Evolutionary conservation across 2,888 invertebrate genomes (phyloP).

Genomic region (Rugalucina vietnamica): DNA sequence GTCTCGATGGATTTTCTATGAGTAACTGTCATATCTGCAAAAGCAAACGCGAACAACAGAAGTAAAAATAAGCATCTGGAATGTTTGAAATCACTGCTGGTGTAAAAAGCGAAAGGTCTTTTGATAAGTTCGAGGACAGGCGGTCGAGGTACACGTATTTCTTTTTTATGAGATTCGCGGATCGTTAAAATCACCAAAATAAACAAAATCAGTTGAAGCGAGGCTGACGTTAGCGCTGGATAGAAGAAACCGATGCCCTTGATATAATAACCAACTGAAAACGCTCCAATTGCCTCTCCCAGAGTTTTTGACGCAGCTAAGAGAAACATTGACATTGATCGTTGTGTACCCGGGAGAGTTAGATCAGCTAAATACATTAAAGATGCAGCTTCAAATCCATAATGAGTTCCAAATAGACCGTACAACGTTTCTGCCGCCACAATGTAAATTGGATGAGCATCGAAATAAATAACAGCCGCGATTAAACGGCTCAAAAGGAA

Average conservation of each 20-base stretch:
- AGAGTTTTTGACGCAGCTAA: background rate
- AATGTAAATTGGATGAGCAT: slow-evolving; percentile 24
- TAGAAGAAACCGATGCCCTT: slow-evolving; percentile 22
- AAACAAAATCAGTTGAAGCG: slow-evolving; percentile 20
- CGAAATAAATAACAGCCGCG: slow-evolving; percentile 28
- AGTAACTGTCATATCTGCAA: slow-evolving; percentile 34
- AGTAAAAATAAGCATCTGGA: slow-evolving; percentile 3
- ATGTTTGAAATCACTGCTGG: slow-evolving; percentile 25
- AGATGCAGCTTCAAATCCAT: slow-evolving; percentile 17
- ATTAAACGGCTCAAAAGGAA: background rate
- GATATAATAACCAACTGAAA: slow-evolving; percentile 34
- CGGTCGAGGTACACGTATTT: slow-evolving; percentile 11
- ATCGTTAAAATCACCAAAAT: slow-evolving; percentile 14
- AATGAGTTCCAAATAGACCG: slow-evolving; percentile 36
- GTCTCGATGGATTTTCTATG: slow-evolving; percentile 38
- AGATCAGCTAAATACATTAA: slow-evolving; percentile 43
- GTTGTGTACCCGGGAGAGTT: slow-evolving; percentile 18
- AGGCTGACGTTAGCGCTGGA: slow-evolving; percentile 26
- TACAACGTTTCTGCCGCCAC: slow-evolving; percentile 23
- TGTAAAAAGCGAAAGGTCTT: slow-evolving; percentile 35
- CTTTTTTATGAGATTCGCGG: slow-evolving; percentile 29
- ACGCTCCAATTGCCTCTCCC: slow-evolving; percentile 3
- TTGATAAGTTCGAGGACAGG: background rate
- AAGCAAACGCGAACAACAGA: slow-evolving; percentile 37
- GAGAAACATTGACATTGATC: slow-evolving; percentile 27